Base-by-base conservation (phyloP, 2,888 invertebrate species). In the Alloscopus bannaensis region DNA sequence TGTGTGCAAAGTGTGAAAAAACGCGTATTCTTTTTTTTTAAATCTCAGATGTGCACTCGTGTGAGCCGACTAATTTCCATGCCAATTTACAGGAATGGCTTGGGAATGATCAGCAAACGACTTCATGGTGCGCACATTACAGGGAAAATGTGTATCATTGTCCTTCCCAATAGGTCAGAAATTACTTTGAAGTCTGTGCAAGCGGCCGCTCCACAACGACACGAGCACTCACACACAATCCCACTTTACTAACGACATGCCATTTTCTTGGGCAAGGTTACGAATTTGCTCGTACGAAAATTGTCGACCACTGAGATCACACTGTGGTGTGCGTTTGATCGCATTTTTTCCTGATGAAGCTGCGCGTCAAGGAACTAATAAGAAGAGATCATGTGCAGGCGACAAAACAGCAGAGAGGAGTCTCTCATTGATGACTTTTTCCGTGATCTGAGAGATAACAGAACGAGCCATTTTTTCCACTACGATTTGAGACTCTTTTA, bases 391-490 rank as follows among this genome's bases (percentile, higher is more conserved):
- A 42, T 24, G 42, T 8, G n/a, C n/a, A n/a, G n/a, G n/a, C n/a
- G n/a, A n/a, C n/a, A n/a, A n/a, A n/a, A n/a, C n/a, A n/a, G n/a
- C n/a, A n/a, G n/a, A n/a, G n/a, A n/a, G n/a, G n/a, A n/a, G n/a
- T n/a, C n/a, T n/a, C n/a, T n/a, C 24, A 62, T 42, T 52, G 60
- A 24, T 50, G 16, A 36, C 13, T 26, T 69, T 69, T 77, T 77
- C 69, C 69, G 57, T 77, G 76, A 77, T 77, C 52, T 22, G 62
- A 60, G 62, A 77, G 76, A 77, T 77, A 77, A 75, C 20, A 77
- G 55, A 36, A 20, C 36, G 47, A 57, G n/a, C n/a, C n/a, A n/a
- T n/a, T n/a, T n/a, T n/a, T n/a, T n/a, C n/a, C n/a, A n/a, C n/a
- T n/a, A n/a, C n/a, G n/a, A n/a, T n/a, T n/a, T n/a, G n/a, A n/a